phyloP scores from a whole-genome alignment of 2,888 invertebrate genomes.

The Sinelater perroti region DNA sequence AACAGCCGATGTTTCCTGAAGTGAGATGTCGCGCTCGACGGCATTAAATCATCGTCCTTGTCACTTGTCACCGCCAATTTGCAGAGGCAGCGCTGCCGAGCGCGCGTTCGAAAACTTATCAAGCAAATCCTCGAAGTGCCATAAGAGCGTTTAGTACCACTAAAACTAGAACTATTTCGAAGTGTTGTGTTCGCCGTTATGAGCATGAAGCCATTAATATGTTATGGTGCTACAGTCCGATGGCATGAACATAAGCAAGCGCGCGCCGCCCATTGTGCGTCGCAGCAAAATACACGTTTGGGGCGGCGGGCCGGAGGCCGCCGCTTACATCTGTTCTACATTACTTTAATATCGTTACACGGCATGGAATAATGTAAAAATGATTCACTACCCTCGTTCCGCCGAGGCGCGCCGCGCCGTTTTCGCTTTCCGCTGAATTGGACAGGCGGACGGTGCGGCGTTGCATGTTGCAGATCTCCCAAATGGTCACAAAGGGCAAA shows the following conservation, averaged over 20 bases:
- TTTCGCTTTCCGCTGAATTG: constrained; percentile 36
- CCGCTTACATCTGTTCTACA: constrained; percentile 37
- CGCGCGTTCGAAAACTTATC: neutral
- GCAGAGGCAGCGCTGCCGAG: neutral
- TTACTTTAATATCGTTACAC: constrained; percentile 36
- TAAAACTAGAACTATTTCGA: constrained; percentile 27
- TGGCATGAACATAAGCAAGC: constrained; percentile 30
- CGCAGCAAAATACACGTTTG: constrained; percentile 34
- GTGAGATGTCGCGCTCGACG: too few relatives aligned
- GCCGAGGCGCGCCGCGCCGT: constrained; percentile 22
- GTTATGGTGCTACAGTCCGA: constrained; percentile 27
- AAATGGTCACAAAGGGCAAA: too few relatives aligned
- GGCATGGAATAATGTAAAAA: constrained; percentile 34
- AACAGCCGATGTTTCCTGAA: too few relatives aligned
- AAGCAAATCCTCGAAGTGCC: constrained; percentile 3
- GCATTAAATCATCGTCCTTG: neutral
- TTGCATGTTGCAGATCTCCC: too few relatives aligned
- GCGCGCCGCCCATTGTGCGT: constrained; percentile 27
- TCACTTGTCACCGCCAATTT: neutral
- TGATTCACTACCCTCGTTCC: constrained; percentile 35
- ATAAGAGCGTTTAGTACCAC: constrained; percentile 17
- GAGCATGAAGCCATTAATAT: constrained; percentile 33
- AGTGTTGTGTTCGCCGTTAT: constrained; percentile 27
- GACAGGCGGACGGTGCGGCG: constrained; percentile 9
- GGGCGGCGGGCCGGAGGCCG: constrained; percentile 33